Conservation (phyloP, 2,888 invertebrate species). For the Lottia gigantea region DNA sequence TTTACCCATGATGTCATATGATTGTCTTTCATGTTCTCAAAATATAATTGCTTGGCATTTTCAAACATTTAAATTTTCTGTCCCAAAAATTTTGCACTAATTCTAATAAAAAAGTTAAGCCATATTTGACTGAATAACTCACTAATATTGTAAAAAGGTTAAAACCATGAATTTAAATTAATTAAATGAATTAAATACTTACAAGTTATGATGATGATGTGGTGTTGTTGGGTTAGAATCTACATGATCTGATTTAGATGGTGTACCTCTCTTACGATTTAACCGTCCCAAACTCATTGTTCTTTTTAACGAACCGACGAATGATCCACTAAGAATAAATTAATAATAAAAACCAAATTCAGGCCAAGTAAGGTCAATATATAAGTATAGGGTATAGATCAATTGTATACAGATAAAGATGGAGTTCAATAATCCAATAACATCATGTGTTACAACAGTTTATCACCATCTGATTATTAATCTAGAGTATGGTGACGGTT, state of each 20-base stretch:
- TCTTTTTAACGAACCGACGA: conserved; percentile 57
- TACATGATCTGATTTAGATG: conserved; percentile 5
- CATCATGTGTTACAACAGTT: neutral
- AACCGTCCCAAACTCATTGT: conserved; percentile 65
- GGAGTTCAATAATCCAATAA: neutral
- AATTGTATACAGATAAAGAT: conserved; percentile 12
- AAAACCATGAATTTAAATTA: too few species aligned
- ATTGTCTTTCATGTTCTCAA: too few species aligned
- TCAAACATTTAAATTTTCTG: too few species aligned
- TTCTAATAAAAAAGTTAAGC: too few species aligned
- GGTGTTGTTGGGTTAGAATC: neutral
- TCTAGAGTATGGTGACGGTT: neutral
- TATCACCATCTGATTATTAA: neutral
- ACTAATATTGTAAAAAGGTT: too few species aligned
- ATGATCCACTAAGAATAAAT: conserved; percentile 44
- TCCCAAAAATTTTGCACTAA: too few species aligned
- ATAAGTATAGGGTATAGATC: conserved; percentile 12
- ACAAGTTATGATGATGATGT: conserved; percentile 21
- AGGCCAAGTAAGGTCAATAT: conserved; percentile 6
- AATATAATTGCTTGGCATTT: too few species aligned
- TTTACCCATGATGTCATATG: too few species aligned
- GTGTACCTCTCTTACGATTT: conserved; percentile 39
- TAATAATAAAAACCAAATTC: conserved; percentile 29
- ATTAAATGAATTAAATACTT: conserved; percentile 17
- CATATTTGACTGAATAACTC: too few species aligned